Percentiles rank a stretch among this genome's conserved stretches.
phyloP scores from a whole-genome alignment of 1,140 invertebrate species.

The Conus ventricosus region DNA sequence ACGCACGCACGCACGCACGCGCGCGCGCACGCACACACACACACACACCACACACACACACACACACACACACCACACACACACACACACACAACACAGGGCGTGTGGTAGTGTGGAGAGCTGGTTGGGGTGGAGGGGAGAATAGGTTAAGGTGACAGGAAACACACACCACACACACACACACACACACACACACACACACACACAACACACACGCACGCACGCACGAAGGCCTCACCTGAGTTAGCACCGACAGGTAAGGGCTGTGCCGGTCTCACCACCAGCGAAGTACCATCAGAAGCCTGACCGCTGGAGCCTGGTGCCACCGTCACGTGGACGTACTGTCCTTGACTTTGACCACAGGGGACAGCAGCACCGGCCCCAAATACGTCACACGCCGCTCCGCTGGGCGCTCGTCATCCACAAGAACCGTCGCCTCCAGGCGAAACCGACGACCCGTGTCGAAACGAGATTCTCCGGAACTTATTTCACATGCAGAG shows the following conservation, averaged over 20 bases:
- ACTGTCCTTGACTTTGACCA: neutral
- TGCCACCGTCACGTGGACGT: conserved; percentile 26
- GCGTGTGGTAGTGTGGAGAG: too few species aligned
- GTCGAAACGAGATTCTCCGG: neutral
- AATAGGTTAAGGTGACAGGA: too few species aligned
- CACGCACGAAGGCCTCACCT: neutral
- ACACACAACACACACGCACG: conserved; percentile 16
- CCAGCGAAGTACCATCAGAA: neutral
- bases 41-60: neutral
- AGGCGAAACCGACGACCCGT: conserved; percentile 25
- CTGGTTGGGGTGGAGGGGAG: too few species aligned
- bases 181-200: too few species aligned
- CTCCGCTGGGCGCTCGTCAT: conserved; percentile 16
- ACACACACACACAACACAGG: too few species aligned
- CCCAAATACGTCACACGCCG: conserved; percentile 33
- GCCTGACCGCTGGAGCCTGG: conserved; percentile 8
- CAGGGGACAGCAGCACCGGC: conserved; percentile 32
- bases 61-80: neutral
- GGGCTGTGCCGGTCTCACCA: neutral
- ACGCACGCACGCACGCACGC: too few species aligned
- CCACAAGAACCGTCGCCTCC: conserved; percentile 28
- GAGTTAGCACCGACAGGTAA: neutral
- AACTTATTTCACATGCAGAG: neutral
- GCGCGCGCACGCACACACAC: too few species aligned
- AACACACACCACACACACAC: neutral